A percentile compares a stretch with the other conserved stretches of the same genome.
Evolutionary conservation across 2,113 vertebrate species (phyloP).

Genomic region (Nothocercus nigrocapillus): DNA sequence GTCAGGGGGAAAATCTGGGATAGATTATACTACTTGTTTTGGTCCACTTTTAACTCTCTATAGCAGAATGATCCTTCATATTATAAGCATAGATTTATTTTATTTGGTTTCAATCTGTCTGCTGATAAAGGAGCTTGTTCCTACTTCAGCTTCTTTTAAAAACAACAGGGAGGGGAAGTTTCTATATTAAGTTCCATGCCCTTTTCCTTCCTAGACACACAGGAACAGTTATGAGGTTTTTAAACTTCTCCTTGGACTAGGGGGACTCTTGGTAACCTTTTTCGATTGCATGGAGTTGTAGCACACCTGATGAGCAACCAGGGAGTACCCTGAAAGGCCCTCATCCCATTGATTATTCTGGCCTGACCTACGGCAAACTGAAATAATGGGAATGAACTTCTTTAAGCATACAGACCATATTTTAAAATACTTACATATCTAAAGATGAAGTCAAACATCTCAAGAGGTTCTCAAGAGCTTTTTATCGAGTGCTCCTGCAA

Average conservation of each 20-base stretch:
- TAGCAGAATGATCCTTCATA: not conserved
- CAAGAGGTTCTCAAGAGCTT: not conserved
- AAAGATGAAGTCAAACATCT: not conserved
- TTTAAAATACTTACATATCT: not conserved
- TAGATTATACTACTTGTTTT: not conserved
- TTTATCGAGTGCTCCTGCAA: not conserved
- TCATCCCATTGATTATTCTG: not conserved
- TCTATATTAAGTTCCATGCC: not conserved
- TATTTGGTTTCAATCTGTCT: not conserved
- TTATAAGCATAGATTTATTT: not conserved
- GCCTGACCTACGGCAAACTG: not conserved
- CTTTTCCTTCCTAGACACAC: not conserved
- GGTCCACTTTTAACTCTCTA: not conserved
- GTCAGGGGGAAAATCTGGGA: not conserved
- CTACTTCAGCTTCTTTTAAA: not conserved
- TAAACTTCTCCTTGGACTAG: not conserved
- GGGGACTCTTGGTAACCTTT: not conserved
- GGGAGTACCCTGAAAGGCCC: not conserved
- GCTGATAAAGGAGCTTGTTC: not conserved
- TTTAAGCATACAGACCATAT: not conserved
- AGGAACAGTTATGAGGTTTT: not conserved
- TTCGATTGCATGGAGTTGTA: not conserved
- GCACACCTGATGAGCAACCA: not conserved
- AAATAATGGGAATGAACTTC: not conserved
- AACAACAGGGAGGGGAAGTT: not conserved